phyloP scores from a whole-genome alignment of 2,797 vertebrate genomes.

The Notamacropus eugenii region DNA sequence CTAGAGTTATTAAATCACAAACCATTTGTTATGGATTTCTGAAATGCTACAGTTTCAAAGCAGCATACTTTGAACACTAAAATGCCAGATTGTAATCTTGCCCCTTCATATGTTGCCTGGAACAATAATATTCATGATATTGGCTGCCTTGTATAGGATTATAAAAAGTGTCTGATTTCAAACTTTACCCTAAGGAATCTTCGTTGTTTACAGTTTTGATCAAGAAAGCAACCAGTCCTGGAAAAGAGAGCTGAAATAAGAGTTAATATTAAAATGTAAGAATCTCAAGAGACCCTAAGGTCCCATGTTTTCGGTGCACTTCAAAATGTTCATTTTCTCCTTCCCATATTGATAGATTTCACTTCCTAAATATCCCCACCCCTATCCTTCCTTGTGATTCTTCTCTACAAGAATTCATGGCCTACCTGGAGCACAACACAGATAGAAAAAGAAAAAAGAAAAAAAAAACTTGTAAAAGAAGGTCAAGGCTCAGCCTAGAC shows the following conservation, averaged over 20 bases:
- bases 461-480: not conserved
- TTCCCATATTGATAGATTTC: not conserved
- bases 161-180: not conserved
- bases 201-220: not conserved
- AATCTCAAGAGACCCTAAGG: not conserved
- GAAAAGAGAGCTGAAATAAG: not conserved
- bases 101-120: not conserved
- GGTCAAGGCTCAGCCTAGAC: not conserved
- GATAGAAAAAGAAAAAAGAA: not conserved
- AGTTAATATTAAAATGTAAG: not conserved
- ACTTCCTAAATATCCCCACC: not conserved
- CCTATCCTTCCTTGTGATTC: not conserved
- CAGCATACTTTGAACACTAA: not conserved
- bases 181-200: not conserved
- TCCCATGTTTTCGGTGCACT: not conserved
- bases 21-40: conserved; percentile 55
- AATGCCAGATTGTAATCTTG: conserved; percentile 27
- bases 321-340: not conserved
- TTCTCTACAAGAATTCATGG: not conserved
- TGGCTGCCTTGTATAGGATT: not conserved
- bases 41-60: conserved; percentile 35
- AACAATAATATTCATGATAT: not conserved
- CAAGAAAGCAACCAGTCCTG: not conserved
- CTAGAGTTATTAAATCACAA: conserved; percentile 63
- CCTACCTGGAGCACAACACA: not conserved